Percentiles rank a stretch among this genome's conserved stretches.
These are phyloP conservation scores for Onychomys leucogaster DNA, from an alignment of 2,797 vertebrate genomes.

Conservation along the genomic window DNA sequence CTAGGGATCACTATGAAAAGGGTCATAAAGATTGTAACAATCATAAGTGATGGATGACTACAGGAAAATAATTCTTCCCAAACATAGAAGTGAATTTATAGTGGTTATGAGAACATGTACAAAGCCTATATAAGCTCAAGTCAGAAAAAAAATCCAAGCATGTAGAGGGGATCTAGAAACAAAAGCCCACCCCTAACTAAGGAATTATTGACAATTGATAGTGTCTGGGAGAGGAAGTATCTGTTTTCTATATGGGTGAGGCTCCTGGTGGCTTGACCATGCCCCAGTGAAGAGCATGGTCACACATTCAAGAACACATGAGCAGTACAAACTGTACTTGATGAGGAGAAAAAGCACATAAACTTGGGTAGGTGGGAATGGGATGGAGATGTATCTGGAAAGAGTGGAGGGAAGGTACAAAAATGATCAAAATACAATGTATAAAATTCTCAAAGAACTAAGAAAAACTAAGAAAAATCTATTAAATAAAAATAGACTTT, in stretches of 20 bases:
- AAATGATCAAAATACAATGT: background rate
- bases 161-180: background rate
- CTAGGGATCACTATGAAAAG: background rate
- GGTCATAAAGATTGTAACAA: background rate
- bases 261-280: background rate
- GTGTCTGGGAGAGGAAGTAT: no score
- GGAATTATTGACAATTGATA: background rate
- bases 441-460: background rate
- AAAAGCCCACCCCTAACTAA: background rate
- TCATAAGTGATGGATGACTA: background rate
- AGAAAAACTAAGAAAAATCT: background rate
- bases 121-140: background rate
- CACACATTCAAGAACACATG: background rate
- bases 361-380: background rate
- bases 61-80: background rate
- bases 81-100: background rate
- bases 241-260: background rate
- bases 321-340: background rate
- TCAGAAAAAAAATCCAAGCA: background rate
- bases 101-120: background rate
- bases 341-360: background rate
- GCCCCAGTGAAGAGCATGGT: background rate
- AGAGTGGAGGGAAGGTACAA: background rate
- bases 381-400: background rate
- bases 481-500: background rate